Evolutionary conservation across 2,797 vertebrate genomes (phyloP).

Genomic region (Pelobates cultripes): DNA sequence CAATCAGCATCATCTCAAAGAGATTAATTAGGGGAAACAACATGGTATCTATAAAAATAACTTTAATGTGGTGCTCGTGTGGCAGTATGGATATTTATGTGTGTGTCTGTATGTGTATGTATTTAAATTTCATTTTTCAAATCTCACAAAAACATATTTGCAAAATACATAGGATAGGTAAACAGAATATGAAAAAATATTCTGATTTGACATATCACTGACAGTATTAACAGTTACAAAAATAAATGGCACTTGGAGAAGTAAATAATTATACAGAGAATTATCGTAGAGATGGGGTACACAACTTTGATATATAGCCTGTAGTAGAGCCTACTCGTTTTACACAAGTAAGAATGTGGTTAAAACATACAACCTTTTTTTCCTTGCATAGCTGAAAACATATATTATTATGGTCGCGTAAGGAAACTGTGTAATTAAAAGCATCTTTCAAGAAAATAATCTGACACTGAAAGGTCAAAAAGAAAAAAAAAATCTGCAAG

Average conservation of each 20-base stretch:
- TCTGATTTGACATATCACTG: too few species aligned
- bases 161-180: too few species aligned
- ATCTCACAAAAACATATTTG: too few species aligned
- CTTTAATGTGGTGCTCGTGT: too few species aligned
- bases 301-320: not conserved
- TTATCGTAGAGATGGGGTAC: not conserved
- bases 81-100: too few species aligned
- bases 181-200: too few species aligned
- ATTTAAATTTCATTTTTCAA: too few species aligned
- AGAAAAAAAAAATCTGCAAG: not conserved
- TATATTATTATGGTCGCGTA: constrained; percentile 26
- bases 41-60: too few species aligned
- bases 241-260: not conserved
- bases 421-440: constrained; percentile 50
- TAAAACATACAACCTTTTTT: constrained; percentile 1
- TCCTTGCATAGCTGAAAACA: constrained; percentile 12
- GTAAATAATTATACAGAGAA: not conserved
- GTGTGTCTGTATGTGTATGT: too few species aligned
- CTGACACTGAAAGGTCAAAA: constrained; percentile 42
- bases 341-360: constrained; percentile 24
- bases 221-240: too few species aligned
- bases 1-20: too few species aligned
- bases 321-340: constrained; percentile 15
- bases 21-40: too few species aligned
- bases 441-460: constrained; percentile 44